Evolutionary conservation across 2,888 invertebrate species (phyloP).

Genomic region (Ferdinandea cuprea): DNA sequence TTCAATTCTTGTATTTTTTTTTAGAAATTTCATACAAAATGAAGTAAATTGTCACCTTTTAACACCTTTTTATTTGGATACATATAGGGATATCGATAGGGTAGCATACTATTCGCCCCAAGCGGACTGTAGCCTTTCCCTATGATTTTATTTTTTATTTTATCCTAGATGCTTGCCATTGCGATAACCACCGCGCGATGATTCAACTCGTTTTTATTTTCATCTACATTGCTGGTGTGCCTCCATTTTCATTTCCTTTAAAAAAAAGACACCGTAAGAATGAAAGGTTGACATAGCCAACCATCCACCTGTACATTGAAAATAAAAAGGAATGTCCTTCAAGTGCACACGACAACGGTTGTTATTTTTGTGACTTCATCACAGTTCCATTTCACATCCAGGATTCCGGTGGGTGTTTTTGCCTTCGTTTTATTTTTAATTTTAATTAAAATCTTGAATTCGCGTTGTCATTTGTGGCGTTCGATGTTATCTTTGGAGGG

Average conservation of each 20-base stretch:
- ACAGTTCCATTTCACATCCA: neutral
- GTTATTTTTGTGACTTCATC: constrained; percentile 33
- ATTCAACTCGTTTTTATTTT: constrained; percentile 7
- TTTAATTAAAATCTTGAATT: constrained; percentile 69
- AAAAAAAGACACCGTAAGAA: neutral
- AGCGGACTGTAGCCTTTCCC: too few relatives aligned
- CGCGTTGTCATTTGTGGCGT: constrained; percentile 50
- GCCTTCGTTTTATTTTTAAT: constrained; percentile 42
- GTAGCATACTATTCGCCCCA: too few relatives aligned
- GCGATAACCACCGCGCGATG: too few relatives aligned
- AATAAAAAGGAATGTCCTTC: constrained; percentile 59
- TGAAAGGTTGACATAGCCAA: constrained; percentile 46
- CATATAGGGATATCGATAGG: too few relatives aligned
- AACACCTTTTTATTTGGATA: too few relatives aligned
- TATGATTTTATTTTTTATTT: too few relatives aligned
- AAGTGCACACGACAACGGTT: constrained; percentile 49
- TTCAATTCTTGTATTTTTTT: too few relatives aligned
- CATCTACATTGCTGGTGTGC: constrained; percentile 43
- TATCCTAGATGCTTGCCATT: too few relatives aligned
- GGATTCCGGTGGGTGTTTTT: constrained; percentile 13
- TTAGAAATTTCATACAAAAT: too few relatives aligned
- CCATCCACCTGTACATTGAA: constrained; percentile 16
- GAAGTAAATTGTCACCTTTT: too few relatives aligned
- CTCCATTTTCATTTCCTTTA: constrained; percentile 42
- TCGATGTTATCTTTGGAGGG: constrained; percentile 7